Conservation (phyloP, 2,888 invertebrate genomes). For the Zeuzera pyrina region DNA sequence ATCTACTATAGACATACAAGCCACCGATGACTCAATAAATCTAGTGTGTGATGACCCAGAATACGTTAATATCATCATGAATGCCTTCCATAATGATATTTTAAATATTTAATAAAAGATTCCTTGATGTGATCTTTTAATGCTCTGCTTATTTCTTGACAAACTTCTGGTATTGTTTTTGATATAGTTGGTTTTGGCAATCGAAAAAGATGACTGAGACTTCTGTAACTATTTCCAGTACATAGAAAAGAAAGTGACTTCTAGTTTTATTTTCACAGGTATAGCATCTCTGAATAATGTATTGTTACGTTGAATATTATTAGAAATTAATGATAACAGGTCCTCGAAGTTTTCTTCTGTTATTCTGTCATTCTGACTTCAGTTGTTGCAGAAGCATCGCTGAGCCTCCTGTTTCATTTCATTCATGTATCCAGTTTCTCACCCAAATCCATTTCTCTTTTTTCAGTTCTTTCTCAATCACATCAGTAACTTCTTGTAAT, state of each 20-base stretch:
- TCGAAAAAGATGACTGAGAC: slow-evolving; percentile 16
- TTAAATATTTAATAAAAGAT: no score
- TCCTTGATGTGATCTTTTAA: no score
- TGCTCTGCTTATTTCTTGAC: no score
- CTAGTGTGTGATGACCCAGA: no score
- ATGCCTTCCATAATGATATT: no score
- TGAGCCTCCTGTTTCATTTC: slow-evolving; percentile 19
- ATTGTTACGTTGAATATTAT: slow-evolving; percentile 20
- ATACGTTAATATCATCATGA: no score
- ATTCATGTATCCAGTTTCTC: slow-evolving; percentile 22
- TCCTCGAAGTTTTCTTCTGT: slow-evolving; percentile 16
- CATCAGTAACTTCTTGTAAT: slow-evolving; percentile 1
- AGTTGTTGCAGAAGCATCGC: slow-evolving; percentile 17
- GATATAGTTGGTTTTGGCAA: slow-evolving; percentile 13
- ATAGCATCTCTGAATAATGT: slow-evolving; percentile 21
- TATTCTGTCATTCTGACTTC: slow-evolving; percentile 18
- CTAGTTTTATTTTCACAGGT: slow-evolving; percentile 24
- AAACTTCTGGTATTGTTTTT: slow-evolving; percentile 14
- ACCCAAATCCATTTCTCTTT: slow-evolving; percentile 18
- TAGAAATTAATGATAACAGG: slow-evolving; percentile 16
- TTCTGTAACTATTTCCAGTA: slow-evolving; percentile 20
- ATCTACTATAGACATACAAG: no score
- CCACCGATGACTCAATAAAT: no score
- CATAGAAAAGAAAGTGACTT: slow-evolving; percentile 25
- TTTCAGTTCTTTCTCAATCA: slow-evolving; percentile 8